Base-by-base conservation (phyloP, 2,113 vertebrate species). In the Zingel zingel region DNA sequence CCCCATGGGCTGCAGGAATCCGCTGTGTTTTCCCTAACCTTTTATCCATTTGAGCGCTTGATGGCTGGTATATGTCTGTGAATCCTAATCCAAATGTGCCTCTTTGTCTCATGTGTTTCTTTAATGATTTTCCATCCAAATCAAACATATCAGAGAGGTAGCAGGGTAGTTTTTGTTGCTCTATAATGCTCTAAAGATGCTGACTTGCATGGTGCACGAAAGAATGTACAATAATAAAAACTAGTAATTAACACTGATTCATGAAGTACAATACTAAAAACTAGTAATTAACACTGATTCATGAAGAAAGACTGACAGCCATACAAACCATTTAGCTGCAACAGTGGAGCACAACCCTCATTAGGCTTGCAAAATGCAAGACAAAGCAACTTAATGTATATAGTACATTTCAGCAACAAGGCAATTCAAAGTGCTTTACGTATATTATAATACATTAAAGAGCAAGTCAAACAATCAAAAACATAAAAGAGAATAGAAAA, bases 1-100 rank as follows among this genome's bases (percentile, higher is more conserved):
- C 47, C 73, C 63, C n/a, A 81, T 65, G n/a, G 7, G 68, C 51
- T 80, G 54, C n/a, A 3, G 59, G n/a, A 23, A 5, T 69, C 63
- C 0, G 16, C 15, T 63, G 51, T 56, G 39, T 75, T 56, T 78
- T 39, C 3, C 43, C 27, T 43, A 72, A 51, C 45, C 19, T 65
- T 66, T 76, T 62, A 56, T 82, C 30, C 48, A 86, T 72, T 73
- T 77, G 58, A 82, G 68, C 43, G 25, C 19, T 45, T 82, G 78
- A 88, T 86, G 84, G 51, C 74, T 51, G 51, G 43, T 23, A 7
- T 73, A 43, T 48, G 30, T 15, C 0, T 45, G 33, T 81, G 71
- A 76, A 77, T 83, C 30, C 64, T 63, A 68, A 81, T 85, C 59
- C 8, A 39, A 27, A 11, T 53, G 63, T 70, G 33, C 56, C 23